These are phyloP conservation scores for Paramormyrops hopkinsi DNA, from an alignment of 2,797 vertebrate genomes.

Conservation along the genomic window DNA sequence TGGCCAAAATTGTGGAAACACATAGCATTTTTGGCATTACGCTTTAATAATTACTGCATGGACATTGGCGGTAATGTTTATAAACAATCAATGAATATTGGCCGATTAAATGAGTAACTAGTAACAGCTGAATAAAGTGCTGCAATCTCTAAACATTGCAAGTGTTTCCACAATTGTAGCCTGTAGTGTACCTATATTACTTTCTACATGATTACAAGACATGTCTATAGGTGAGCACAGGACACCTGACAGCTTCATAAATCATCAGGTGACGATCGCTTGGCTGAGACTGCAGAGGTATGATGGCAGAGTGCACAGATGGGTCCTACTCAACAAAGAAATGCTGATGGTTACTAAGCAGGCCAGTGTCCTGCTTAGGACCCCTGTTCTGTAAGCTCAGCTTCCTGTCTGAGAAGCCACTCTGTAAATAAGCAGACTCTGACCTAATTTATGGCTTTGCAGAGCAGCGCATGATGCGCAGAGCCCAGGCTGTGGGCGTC, in stretches of 20 bases:
- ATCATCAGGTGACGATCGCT: not conserved
- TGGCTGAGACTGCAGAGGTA: not conserved
- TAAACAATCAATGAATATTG: not conserved
- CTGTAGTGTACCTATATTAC: not conserved
- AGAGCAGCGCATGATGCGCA: not conserved
- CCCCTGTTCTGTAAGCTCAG: conserved; percentile 8
- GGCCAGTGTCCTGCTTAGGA: not conserved
- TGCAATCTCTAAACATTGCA: not conserved
- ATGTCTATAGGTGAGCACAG: not conserved
- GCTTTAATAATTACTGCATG: not conserved
- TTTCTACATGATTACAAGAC: not conserved
- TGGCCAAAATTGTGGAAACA: not conserved
- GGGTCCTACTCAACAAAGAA: too few species aligned
- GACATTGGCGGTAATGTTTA: not conserved
- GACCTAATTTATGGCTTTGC: not conserved
- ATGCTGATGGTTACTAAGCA: not conserved
- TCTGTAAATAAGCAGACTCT: not conserved
- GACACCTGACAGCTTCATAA: not conserved
- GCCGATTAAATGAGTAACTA: not conserved
- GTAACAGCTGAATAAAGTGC: not conserved
- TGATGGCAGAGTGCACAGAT: not conserved
- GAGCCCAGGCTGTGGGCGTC: not conserved
- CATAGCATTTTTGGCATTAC: not conserved
- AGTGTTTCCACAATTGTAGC: not conserved
- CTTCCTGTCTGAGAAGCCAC: not conserved